Base-by-base conservation (phyloP, 1,140 invertebrate species). In the Aphelenchoides fujianensis region DNA sequence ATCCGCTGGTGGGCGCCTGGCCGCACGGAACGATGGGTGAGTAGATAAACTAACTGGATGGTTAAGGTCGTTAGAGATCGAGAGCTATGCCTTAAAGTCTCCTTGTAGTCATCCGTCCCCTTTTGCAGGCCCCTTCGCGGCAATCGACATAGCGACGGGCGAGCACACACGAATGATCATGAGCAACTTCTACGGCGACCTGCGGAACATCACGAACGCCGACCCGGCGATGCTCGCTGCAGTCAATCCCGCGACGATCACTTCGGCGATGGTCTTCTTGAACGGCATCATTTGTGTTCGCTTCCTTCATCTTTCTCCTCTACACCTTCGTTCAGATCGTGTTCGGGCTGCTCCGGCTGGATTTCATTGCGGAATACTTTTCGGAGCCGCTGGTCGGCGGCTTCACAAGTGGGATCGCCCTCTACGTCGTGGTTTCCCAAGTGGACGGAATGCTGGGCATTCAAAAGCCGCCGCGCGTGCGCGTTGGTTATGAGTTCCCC, bases 361-460 rank as follows among this genome's bases (percentile, higher is more conserved):
- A 78, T 34, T 82, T 81, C 63, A 67, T 82, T 16, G 70, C 79
- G 0, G 75, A 81, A n/a, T 81, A 81, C 52, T 80, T 80, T 55
- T 78, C 75, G 5, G 78, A 80, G 57, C 72, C 69, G 1, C n/a
- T 77, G 7, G 75, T 81, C 19, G 68, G 79, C 19, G 79, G 79
- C 0, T 81, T 82, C 59, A 82, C 79, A n/a, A 75, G 74, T 2
- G 79, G 69, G 34, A 75, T 79, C 30, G 63, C 74, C 3, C 55
- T 71, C 35, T 76, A 81, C 63, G 80, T 82, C 19, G 52, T 81
- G 2, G 71, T 77, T 12, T 74, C 79, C 3, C 80, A 82, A 55
- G 48, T 82, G 30, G 76, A 70, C 31, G 70, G 68, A 12, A 27
- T 82, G 9, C 70, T 81, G 34, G 80, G 75, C 0, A 52, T 81